Conservation (phyloP, 2,113 vertebrate species). For the Bubo scandiacus region DNA sequence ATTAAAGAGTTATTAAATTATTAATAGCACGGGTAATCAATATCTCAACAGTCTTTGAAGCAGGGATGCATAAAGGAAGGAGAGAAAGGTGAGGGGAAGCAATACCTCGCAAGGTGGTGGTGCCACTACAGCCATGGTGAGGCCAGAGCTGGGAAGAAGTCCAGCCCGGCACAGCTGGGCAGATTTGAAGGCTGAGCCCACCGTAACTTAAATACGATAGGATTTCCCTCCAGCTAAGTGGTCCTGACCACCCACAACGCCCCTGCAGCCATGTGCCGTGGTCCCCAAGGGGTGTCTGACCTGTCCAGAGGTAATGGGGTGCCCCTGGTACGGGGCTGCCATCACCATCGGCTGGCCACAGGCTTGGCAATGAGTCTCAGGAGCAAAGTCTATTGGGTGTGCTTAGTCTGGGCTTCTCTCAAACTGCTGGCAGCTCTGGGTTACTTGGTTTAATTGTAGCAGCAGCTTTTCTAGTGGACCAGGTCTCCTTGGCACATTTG, state of each 20-base stretch:
- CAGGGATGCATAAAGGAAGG: neutral
- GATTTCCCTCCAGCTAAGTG: neutral
- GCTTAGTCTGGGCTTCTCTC: neutral
- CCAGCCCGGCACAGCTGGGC: neutral
- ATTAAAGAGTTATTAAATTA: neutral
- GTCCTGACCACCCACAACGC: rapidly evolving
- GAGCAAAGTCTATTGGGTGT: rapidly evolving
- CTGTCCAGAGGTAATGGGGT: neutral
- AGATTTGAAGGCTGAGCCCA: neutral
- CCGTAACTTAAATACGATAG: neutral
- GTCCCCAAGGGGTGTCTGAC: neutral
- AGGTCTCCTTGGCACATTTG: neutral
- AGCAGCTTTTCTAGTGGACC: neutral
- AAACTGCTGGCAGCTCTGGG: neutral
- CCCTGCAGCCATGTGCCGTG: rapidly evolving
- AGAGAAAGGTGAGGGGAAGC: neutral
- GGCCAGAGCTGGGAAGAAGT: neutral
- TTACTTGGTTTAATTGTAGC: neutral
- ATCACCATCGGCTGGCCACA: rapidly evolving
- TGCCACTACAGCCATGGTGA: neutral
- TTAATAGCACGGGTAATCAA: neutral
- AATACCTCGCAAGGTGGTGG: neutral
- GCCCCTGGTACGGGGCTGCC: neutral
- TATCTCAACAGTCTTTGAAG: neutral
- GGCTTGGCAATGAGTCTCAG: neutral